Evolutionary conservation across 2,888 invertebrate species (phyloP).

Genomic region (Plagodis pulveraria): DNA sequence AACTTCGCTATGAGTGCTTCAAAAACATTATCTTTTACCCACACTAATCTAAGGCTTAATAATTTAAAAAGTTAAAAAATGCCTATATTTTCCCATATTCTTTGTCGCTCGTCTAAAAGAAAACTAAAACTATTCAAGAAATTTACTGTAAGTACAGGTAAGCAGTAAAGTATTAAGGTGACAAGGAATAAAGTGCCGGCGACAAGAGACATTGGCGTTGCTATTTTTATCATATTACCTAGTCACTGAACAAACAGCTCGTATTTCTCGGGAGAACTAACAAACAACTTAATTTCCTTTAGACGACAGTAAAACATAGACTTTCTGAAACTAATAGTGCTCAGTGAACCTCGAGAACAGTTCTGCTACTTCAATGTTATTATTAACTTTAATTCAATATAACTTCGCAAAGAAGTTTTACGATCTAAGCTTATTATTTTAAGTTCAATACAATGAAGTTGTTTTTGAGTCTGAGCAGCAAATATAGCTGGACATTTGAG

Average conservation of each 20-base stretch:
- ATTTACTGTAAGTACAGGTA: too few relatives aligned
- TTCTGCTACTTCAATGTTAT: constrained; percentile 8
- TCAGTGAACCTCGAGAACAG: constrained; percentile 8
- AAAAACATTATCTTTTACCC: too few relatives aligned
- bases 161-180: too few relatives aligned
- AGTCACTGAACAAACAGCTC: neutral
- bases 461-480: too few relatives aligned
- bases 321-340: constrained; percentile 12
- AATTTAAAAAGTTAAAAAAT: too few relatives aligned
- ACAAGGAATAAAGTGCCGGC: neutral
- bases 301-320: constrained; percentile 13
- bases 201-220: neutral
- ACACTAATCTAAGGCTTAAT: too few relatives aligned
- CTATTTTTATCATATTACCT: neutral
- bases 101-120: too few relatives aligned
- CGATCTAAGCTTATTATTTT: neutral
- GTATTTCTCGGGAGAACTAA: constrained; percentile 7
- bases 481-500: too few relatives aligned
- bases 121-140: too few relatives aligned
- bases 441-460: neutral
- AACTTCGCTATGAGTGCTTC: too few relatives aligned
- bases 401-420: neutral
- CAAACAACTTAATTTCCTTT: constrained; percentile 21
- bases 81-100: too few relatives aligned
- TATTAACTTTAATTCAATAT: constrained; percentile 14